Conservation (phyloP, 30 jellyfish, hydroid and myxozoan species). For the Aurelia aurita complex sp. Pacific region DNA sequence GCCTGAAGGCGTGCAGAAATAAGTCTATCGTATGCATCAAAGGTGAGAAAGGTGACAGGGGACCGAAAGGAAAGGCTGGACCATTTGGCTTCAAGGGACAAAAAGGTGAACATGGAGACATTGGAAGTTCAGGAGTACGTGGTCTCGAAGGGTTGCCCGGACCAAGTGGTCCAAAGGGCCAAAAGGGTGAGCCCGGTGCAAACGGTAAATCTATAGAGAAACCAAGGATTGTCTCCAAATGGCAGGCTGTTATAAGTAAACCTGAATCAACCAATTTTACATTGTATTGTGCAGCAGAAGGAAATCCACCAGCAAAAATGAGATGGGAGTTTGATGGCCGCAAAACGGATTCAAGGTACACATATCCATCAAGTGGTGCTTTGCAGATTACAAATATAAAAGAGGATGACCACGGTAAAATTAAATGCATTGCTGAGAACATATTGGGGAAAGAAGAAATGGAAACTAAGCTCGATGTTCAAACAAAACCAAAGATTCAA, state of each 20-base stretch:
- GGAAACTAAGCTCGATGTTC: constrained; percentile 24
- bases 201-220: not conserved
- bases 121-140: constrained; percentile 6
- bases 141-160: constrained; percentile 1
- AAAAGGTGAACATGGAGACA: constrained; percentile 10
- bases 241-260: not conserved
- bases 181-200: not conserved
- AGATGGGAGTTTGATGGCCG: constrained; percentile 18
- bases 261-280: constrained; percentile 6
- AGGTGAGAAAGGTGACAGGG: constrained; percentile 15
- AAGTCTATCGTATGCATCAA: constrained; percentile 9
- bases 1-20: not conserved
- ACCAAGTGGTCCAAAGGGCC: not conserved
- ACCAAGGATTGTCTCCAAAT: not conserved
- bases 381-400: constrained; percentile 2
- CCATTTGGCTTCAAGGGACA: constrained; percentile 32
- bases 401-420: constrained; percentile 11
- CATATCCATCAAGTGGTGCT: constrained; percentile 17
- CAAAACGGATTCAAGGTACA: constrained; percentile 26
- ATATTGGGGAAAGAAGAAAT: constrained; percentile 24
- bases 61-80: constrained; percentile 33
- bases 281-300: constrained; percentile 30
- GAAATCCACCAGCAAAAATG: constrained; percentile 24
- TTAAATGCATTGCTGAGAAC: constrained; percentile 30
- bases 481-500: constrained; percentile 22